Evolutionary conservation across 2,113 vertebrate species (phyloP).

Genomic region (Gnathonemus longibarbis): DNA sequence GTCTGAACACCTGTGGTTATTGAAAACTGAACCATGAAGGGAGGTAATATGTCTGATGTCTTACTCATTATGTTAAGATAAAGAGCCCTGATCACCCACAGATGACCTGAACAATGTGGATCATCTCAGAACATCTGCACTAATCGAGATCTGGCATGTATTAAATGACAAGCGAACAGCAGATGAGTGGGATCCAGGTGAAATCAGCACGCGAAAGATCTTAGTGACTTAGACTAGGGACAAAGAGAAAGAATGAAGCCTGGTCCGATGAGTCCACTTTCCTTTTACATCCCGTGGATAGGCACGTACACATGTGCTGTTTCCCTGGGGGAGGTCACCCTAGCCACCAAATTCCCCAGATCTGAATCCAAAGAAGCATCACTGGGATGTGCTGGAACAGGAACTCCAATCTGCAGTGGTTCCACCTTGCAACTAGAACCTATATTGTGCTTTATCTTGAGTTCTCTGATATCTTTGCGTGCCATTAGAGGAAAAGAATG

Average conservation of each 20-base stretch:
- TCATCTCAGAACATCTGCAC: not conserved
- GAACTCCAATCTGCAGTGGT: not conserved
- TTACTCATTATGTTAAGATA: not conserved
- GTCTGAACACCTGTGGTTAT: not conserved
- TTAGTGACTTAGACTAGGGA: not conserved
- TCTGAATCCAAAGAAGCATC: not conserved
- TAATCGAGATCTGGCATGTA: not conserved
- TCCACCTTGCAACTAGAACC: not conserved
- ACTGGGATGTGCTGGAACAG: not conserved
- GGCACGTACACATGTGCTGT: not conserved
- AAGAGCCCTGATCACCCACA: not conserved
- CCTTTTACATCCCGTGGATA: not conserved
- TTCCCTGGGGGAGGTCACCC: not conserved
- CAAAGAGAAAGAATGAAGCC: not conserved
- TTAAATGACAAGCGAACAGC: not conserved
- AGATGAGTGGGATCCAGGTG: not conserved
- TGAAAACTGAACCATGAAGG: not conserved
- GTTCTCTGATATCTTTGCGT: not conserved
- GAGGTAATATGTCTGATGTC: not conserved
- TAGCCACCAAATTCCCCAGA: not conserved
- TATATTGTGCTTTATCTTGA: not conserved
- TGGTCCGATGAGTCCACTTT: not conserved
- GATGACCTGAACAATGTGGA: not conserved
- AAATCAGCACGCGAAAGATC: not conserved
- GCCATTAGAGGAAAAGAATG: not conserved